A percentile compares a stretch with the other conserved stretches of the same genome.
phyloP scores from a whole-genome alignment of 1,140 invertebrate genomes.

The Achatina immaculata region DNA sequence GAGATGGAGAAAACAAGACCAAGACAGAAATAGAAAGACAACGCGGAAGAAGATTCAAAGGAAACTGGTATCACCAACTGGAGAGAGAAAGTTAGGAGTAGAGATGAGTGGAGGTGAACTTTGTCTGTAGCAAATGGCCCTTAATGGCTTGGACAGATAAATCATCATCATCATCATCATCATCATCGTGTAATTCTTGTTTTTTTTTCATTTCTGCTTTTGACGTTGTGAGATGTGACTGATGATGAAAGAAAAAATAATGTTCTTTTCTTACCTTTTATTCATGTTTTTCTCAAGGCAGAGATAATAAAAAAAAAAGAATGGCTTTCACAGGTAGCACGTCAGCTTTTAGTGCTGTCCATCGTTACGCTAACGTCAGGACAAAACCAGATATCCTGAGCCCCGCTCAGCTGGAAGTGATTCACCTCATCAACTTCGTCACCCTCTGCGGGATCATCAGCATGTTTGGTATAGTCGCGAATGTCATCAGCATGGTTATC shows the following conservation, averaged over 20 bases:
- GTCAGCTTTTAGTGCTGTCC: neutral
- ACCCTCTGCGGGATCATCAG: neutral
- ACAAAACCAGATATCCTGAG: neutral
- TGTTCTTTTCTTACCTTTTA: neutral
- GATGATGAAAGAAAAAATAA: neutral
- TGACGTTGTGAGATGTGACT: no score
- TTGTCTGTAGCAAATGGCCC: no score
- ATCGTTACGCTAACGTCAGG: neutral
- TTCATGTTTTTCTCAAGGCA: neutral
- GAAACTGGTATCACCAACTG: no score
- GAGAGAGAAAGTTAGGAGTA: no score
- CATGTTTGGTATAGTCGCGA: neutral
- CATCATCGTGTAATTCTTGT: no score
- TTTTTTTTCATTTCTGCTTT: no score
- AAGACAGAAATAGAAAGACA: no score
- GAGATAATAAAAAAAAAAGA: neutral
- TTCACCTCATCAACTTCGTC: neutral
- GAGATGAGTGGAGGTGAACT: no score
- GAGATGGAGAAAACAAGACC: no score
- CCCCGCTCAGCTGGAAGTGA: neutral
- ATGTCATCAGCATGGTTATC: constrained; percentile 6
- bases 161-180: no score
- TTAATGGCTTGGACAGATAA: no score
- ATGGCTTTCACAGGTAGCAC: neutral
- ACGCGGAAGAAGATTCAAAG: no score